A percentile compares a stretch with the other conserved stretches of the same genome.
These are phyloP conservation scores for Philopotamus ludificatus DNA, from an alignment of 1,140 invertebrate genomes.

Conservation along the genomic window DNA sequence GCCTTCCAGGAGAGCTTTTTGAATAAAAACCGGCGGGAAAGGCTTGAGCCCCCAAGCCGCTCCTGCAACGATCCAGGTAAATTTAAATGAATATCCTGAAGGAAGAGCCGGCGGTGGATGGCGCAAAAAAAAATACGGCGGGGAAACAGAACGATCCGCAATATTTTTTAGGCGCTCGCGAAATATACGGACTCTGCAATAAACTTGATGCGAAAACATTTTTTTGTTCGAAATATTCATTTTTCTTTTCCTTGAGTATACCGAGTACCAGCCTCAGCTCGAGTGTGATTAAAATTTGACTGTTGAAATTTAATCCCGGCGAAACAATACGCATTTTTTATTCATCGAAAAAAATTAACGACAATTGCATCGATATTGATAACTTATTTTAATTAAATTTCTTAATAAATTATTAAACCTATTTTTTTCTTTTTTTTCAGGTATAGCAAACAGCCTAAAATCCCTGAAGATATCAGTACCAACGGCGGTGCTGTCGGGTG, in stretches of 20 bases:
- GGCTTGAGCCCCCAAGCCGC: constrained; percentile 4
- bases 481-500: constrained; percentile 67
- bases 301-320: no score
- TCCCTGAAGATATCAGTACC: constrained; percentile 75
- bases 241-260: no score
- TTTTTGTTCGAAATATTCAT: no score
- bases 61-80: constrained; percentile 10
- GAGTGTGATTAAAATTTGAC: no score
- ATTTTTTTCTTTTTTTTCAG: constrained; percentile 50
- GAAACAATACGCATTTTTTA: no score
- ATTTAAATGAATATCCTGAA: constrained; percentile 28
- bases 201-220: no score
- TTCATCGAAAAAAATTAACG: no score
- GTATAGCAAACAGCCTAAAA: constrained; percentile 63
- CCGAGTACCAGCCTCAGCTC: no score
- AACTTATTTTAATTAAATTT: neutral
- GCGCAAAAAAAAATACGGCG: neutral
- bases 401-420: neutral
- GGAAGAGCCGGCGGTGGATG: constrained; percentile 4
- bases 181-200: neutral
- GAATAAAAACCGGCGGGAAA: constrained; percentile 13
- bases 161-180: neutral
- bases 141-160: neutral
- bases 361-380: no score
- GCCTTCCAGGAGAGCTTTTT: constrained; percentile 2